A percentile compares a stretch with the other conserved stretches of the same genome.
Conservation (phyloP, 2,797 vertebrate species). For the Chrysocyon brachyurus region DNA sequence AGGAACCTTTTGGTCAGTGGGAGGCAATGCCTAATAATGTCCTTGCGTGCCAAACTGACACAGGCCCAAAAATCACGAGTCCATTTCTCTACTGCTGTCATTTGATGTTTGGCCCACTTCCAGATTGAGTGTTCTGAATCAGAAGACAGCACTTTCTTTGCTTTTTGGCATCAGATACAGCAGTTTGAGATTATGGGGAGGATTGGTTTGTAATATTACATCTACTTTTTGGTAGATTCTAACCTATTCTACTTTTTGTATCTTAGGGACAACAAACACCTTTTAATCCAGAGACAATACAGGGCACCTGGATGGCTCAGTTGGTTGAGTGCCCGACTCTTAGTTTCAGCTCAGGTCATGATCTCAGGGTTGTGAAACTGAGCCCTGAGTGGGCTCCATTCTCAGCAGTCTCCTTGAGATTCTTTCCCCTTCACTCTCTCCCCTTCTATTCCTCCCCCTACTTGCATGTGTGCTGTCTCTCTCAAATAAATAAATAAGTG, state of each 20-base stretch:
- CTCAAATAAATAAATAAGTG: background rate
- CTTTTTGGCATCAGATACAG: background rate
- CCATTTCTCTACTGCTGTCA: background rate
- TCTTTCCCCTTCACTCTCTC: background rate
- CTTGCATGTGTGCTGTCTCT: background rate
- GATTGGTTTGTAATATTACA: background rate
- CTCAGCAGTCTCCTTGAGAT: background rate
- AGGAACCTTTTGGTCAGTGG: background rate
- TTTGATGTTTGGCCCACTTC: background rate
- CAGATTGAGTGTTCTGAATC: background rate
- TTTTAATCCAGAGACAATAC: background rate
- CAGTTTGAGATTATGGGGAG: background rate
- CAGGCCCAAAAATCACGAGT: background rate
- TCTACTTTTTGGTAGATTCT: background rate
- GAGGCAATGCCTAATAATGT: background rate
- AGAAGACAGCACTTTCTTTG: background rate
- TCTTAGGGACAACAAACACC: background rate
- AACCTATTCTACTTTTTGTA: background rate
- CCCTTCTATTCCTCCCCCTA: background rate
- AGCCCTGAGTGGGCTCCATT: background rate
- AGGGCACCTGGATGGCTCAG: background rate
- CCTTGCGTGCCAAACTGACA: background rate
- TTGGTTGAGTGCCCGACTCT: background rate
- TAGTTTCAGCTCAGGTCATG: background rate
- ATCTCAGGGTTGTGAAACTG: background rate